Conservation (phyloP, 2,113 vertebrate species). For the Lamprotornis superbus region DNA sequence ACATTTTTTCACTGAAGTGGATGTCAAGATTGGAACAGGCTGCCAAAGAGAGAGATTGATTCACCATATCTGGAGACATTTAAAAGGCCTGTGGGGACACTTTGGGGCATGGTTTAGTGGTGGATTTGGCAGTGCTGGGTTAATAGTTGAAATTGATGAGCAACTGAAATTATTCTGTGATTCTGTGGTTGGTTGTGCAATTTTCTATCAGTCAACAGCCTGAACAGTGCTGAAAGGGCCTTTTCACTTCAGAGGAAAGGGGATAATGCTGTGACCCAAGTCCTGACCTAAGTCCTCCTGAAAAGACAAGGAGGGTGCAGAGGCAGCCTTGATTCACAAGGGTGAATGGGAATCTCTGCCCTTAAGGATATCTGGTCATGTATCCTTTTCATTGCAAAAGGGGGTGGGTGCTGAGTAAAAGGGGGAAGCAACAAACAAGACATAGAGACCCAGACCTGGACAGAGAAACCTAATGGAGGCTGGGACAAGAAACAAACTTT, state of each 20-base stretch:
- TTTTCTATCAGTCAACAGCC: neutral
- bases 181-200: neutral
- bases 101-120: neutral
- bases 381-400: neutral
- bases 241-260: neutral
- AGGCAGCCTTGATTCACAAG: neutral
- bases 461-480: neutral
- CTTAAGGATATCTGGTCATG: neutral
- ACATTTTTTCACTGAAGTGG: neutral
- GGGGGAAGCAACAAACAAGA: neutral
- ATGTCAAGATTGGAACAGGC: neutral
- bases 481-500: neutral
- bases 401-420: neutral
- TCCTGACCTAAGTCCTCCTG: neutral
- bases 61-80: neutral
- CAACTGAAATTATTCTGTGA: neutral
- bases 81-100: neutral
- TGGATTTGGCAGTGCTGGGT: neutral
- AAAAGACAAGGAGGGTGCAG: neutral
- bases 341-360: neutral
- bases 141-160: neutral
- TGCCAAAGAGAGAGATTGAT: neutral
- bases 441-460: neutral
- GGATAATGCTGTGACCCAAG: neutral
- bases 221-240: neutral